These are phyloP conservation scores for Tenthredo notha DNA, from an alignment of 2,888 invertebrate genomes.

Conservation along the genomic window DNA sequence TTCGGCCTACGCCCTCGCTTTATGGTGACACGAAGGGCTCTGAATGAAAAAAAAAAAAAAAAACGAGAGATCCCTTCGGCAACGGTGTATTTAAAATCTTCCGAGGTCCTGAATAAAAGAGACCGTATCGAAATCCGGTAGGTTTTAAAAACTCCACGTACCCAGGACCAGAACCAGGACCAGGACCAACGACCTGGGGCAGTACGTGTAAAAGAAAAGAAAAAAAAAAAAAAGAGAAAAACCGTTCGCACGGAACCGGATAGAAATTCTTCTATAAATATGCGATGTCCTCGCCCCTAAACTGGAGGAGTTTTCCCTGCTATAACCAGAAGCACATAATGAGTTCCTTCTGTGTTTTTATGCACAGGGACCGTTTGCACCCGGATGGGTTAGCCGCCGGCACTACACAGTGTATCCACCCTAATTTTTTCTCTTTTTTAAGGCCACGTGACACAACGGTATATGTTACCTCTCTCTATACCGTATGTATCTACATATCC, in stretches of 20 bases:
- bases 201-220: neutral
- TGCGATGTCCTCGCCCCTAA: constrained; percentile 6
- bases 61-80: neutral
- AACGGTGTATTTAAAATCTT: neutral
- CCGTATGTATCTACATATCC: neutral
- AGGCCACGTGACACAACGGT: neutral
- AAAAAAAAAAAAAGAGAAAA: too few relatives aligned
- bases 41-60: too few relatives aligned
- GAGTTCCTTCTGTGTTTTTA: constrained; percentile 40
- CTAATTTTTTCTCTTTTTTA: constrained; percentile 5
- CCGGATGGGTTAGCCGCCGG: constrained; percentile 35
- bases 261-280: neutral
- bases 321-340: constrained; percentile 16
- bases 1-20: neutral
- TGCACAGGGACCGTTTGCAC: constrained; percentile 30
- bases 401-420: neutral
- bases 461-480: constrained; percentile 8
- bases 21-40: neutral
- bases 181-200: constrained; percentile 11
- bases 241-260: constrained; percentile 1
- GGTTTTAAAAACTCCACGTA: neutral
- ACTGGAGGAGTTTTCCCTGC: neutral
- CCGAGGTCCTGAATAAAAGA: neutral
- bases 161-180: neutral
- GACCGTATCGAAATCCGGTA: neutral